Base-by-base conservation (phyloP, 2,797 vertebrate genomes). In the Catharus ustulatus region DNA sequence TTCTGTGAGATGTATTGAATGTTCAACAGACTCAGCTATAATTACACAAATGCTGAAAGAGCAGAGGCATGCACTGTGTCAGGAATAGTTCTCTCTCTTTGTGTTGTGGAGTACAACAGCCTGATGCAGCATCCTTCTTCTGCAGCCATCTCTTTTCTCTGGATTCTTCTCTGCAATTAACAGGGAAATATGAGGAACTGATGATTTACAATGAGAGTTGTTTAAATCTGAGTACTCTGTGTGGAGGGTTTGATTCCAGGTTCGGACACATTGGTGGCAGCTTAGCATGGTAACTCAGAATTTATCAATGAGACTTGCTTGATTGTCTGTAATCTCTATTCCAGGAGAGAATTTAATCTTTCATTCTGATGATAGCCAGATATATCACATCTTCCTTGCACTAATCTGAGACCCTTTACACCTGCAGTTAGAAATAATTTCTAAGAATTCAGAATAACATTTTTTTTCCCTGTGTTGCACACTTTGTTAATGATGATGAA, bases 11-110 rank as follows among this genome's bases (percentile, higher is more conserved):
- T 78, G 52, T 80, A 93, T 89, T 76, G 49, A 83, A 91, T 87
- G 80, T 95, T 92, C 76, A 79, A 89, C 94, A 94, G 69, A 29
- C 48, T 93, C 16, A 9, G 26, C 84, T 92, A 80, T 94, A 94
- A 96, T 94, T 91, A 93, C 46, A 80, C 43, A 81, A 89, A 87
- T 68, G 49, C 75, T 94, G 93, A 88, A 95, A 91, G 80, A 79
- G 52, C 64, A 82, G 69, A 86, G 63, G 23, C 52, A 67, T 24
- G 52, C 11, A 17, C 38, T 63, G 36, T 58, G 43, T 85, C 79
- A 84, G 73, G 71, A 81, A 80, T 93, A 94, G 77, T 90, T 92
- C 84, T 79, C 40, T 67, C 32, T 38, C 30, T 38, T 51, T 57
- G 17, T 79, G 34, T 77, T 78, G 73, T 48, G 54, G 40, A 68